Conservation (phyloP, 1,140 invertebrate genomes). For the Cherax destructor region DNA sequence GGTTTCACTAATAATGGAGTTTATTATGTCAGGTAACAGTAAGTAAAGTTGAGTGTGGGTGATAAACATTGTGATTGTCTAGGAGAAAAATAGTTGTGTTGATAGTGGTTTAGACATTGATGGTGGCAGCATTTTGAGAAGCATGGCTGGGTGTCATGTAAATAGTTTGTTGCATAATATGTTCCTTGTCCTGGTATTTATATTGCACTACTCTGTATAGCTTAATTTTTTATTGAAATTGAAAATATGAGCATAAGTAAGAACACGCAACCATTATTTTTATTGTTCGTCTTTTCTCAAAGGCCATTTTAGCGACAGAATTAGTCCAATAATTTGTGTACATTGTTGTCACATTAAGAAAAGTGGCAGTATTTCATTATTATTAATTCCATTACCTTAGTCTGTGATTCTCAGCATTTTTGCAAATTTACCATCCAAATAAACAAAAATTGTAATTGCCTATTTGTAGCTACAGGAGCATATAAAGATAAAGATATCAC, state of each 20-base stretch:
- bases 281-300: not conserved
- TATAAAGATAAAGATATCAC: too few species aligned
- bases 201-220: constrained; percentile 7
- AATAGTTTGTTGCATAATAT: constrained; percentile 65
- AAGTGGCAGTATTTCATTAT: not conserved
- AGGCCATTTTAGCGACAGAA: not conserved
- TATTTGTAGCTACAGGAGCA: too few species aligned
- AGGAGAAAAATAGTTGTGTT: not conserved
- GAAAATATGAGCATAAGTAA: not conserved
- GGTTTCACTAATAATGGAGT: too few species aligned
- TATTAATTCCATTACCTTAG: not conserved
- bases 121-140: constrained; percentile 9
- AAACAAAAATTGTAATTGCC: not conserved
- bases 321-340: not conserved
- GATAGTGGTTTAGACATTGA: constrained; percentile 6
- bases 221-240: not conserved
- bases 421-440: constrained; percentile 24
- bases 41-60: not conserved
- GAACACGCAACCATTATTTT: not conserved
- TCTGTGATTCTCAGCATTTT: constrained; percentile 42
- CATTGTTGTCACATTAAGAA: constrained; percentile 5
- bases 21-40: too few species aligned
- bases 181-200: constrained; percentile 56
- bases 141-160: constrained; percentile 35
- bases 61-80: not conserved